Conservation (phyloP, 2,113 vertebrate genomes). For the Loxodonta africana region DNA sequence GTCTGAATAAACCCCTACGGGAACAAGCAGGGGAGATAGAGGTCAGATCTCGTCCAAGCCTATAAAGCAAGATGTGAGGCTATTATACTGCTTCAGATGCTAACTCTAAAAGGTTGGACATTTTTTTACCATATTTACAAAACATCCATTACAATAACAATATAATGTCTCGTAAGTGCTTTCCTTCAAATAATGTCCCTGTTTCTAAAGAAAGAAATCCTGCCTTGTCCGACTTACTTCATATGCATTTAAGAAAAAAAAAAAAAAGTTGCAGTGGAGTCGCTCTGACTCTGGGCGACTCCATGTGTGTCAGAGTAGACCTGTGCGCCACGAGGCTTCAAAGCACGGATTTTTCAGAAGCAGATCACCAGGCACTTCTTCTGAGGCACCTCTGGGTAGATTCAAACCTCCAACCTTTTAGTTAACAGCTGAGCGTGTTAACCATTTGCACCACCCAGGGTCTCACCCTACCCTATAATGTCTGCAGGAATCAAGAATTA, state of each 20-base stretch:
- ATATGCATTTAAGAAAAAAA: neutral
- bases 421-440: no score
- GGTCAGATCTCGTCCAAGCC: neutral
- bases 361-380: no score
- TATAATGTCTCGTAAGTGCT: neutral
- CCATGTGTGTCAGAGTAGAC: no score
- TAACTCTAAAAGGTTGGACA: neutral
- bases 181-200: neutral
- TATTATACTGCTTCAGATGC: neutral
- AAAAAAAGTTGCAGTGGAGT: no score
- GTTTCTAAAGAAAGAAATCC: neutral
- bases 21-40: neutral
- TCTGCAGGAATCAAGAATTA: neutral
- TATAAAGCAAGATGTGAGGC: neutral
- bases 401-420: no score
- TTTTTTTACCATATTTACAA: neutral
- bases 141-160: neutral
- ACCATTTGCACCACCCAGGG: no score
- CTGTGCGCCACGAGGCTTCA: no score
- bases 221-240: neutral
- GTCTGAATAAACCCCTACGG: neutral
- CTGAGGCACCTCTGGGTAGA: no score
- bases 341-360: no score
- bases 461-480: neutral
- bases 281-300: no score